Evolutionary conservation across 2,113 vertebrate genomes (phyloP), one percentile per base, ranked within the genome.

Genomic region (Hippocampus comes): DNA sequence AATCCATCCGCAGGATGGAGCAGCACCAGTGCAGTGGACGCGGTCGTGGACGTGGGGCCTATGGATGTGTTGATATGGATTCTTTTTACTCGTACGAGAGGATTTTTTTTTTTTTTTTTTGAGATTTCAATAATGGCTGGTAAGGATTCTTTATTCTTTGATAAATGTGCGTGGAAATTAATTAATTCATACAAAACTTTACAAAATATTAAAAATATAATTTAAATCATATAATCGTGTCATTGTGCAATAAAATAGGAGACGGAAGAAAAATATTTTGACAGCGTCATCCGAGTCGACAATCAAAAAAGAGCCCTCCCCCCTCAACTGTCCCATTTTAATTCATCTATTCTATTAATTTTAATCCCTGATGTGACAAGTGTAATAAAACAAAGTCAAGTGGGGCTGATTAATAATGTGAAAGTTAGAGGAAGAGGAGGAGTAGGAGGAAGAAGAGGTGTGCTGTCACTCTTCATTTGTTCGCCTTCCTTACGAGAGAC

Each of bases 401-500:
- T 46, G 63, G 21, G 41, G 21, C n/a, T 43, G 59, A 61, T 61
- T 61, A 61, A 61, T 18, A 61, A 34, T 61, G 59, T 30, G 59
- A 61, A 61, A 61, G 59, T 61, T 61, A 34, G 59, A 61, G 27
- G 6, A 18, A 61, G 56, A 27, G 18, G 25, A 20, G 46, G 18
- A 15, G 48, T 4, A 23, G 48, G 23, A 55, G 51, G 74, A 55
- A 83, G 85, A 85, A 87, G 90, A 88, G 84, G 86, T 81, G 87
- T 73, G 87, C 89, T 89, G 91, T 90, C 91, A 90, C 75, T 89
- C 89, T 76, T 85, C 41, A 88, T 92, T 92, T 87, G 71, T 71
- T 72, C 56, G 80, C 81, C 82, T 82, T 82, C 82, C 72, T n/a
- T 60, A 30, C 7, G 59, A 61, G 59, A 30, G 57, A 60, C 57